Conservation (phyloP, 2,888 invertebrate genomes). For the Hipparchia sbordonii region DNA sequence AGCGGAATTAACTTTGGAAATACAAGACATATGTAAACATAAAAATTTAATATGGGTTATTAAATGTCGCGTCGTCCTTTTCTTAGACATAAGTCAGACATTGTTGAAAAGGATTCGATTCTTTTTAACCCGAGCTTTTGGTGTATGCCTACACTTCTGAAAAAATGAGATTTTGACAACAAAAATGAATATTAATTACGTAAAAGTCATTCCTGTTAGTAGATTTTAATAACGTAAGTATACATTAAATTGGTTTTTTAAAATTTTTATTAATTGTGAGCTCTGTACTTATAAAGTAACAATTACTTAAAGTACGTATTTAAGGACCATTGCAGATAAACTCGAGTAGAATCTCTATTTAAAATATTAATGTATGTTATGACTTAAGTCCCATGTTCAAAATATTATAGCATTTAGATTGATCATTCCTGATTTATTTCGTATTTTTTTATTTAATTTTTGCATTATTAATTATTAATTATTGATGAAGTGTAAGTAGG, state of each 20-base stretch:
- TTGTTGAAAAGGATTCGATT: conserved; percentile 23
- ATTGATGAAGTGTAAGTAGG: conserved; percentile 39
- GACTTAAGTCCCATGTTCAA: conserved; percentile 33
- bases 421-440: conserved; percentile 66
- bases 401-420: conserved; percentile 44
- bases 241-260: background rate
- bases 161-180: conserved; percentile 3
- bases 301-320: conserved; percentile 24
- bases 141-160: conserved; percentile 10
- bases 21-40: conserved; percentile 95
- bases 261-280: conserved; percentile 16
- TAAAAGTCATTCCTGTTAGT: conserved; percentile 31
- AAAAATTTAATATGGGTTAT: conserved; percentile 2
- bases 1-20: conserved; percentile 98
- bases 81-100: conserved; percentile 23
- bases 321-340: conserved; percentile 21
- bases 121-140: conserved; percentile 10
- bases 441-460: conserved; percentile 50
- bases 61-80: conserved; percentile 23
- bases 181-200: conserved; percentile 12
- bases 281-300: conserved; percentile 30
- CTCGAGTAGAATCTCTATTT: conserved; percentile 25
- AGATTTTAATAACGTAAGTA: conserved; percentile 1
- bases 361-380: conserved; percentile 1
- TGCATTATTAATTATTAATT: conserved; percentile 43